phyloP scores from a whole-genome alignment of 1,140 invertebrate genomes.

The Orius insidiosus region DNA sequence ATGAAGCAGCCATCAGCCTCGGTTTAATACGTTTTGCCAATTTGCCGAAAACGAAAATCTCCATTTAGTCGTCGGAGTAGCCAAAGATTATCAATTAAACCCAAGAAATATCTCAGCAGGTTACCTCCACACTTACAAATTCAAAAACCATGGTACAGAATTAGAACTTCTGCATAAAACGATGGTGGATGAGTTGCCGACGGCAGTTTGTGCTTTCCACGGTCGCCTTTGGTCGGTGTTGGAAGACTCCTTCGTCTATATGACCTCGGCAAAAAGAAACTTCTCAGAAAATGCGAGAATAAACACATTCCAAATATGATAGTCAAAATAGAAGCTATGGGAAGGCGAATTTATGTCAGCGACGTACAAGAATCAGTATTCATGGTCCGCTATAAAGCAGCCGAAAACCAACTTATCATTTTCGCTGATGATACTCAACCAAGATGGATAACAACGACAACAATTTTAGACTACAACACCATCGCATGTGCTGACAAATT shows the following conservation, averaged over 20 bases:
- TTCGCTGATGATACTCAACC: constrained; percentile 98
- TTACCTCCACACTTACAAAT: constrained; percentile 75
- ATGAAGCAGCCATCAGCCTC: constrained; percentile 83
- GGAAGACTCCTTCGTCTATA: constrained; percentile 85
- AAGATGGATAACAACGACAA: constrained; percentile 82
- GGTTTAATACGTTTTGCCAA: constrained; percentile 52
- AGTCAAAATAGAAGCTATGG: constrained; percentile 80
- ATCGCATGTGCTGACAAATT: constrained; percentile 95
- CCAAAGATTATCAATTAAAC: constrained; percentile 78
- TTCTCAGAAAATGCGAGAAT: constrained; percentile 96
- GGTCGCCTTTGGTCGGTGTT: constrained; percentile 83
- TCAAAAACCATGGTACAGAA: constrained; percentile 40
- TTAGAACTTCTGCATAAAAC: constrained; percentile 90
- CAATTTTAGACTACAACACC: constrained; percentile 92
- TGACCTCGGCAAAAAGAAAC: constrained; percentile 92
- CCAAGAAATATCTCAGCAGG: constrained; percentile 64
- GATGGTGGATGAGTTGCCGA: constrained; percentile 81
- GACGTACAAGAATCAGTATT: constrained; percentile 97
- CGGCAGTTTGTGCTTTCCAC: constrained; percentile 78
- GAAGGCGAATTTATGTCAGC: constrained; percentile 82
- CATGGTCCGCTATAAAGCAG: constrained; percentile 77
- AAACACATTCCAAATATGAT: constrained; percentile 95
- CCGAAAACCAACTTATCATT: constrained; percentile 94
- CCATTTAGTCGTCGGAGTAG: constrained; percentile 72
- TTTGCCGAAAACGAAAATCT: constrained; percentile 43